Evolutionary conservation across 2,888 invertebrate species (phyloP), one percentile per base, ranked within the genome.

Genomic region (Apamea anceps): DNA sequence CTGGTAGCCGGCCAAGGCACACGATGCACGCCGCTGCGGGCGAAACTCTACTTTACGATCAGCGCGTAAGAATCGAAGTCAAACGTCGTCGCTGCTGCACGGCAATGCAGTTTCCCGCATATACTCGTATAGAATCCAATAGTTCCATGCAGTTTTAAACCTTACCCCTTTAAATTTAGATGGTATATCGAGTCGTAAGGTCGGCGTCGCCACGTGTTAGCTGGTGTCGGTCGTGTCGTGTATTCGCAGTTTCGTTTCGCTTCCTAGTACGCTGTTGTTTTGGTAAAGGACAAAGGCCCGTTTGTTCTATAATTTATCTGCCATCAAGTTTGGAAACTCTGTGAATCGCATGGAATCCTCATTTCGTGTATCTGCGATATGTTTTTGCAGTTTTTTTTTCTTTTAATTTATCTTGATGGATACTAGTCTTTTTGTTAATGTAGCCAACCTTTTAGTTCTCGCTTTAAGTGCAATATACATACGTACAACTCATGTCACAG

Each of bases 211-310:
- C 51, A 65, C 78, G 76, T 82, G 37, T 72, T 45, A 18, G 78
- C n/a, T 84, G 66, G 48, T 82, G 48, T 83, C 76, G 84, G 42
- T 63, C 60, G 62, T 85, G 79, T 86, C 77, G 79, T 82, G 79
- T 85, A 83, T 84, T 87, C 79, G 89, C 85, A 86, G 85, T 81
- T 86, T 82, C 82, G 85, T 84, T 84, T 84, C 85, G 79, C 79
- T 88, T 89, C 82, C 80, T 81, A 81, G 77, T 79, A 78, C 75
- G 84, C 63, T 72, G 78, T 82, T 85, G 75, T 82, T 86, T 82
- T 65, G 75, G 63, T 80, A 80, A 73, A 71, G 81, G 80, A 88
- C 89, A 80, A 78, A 80, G 67, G 73, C 57, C 54, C 72, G 77
- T 84, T 81, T 74, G 81, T 70, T 84, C 71, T 77, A 66, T 72